Conservation (phyloP, 2,113 vertebrate genomes). For the Melanocharis versteri region DNA sequence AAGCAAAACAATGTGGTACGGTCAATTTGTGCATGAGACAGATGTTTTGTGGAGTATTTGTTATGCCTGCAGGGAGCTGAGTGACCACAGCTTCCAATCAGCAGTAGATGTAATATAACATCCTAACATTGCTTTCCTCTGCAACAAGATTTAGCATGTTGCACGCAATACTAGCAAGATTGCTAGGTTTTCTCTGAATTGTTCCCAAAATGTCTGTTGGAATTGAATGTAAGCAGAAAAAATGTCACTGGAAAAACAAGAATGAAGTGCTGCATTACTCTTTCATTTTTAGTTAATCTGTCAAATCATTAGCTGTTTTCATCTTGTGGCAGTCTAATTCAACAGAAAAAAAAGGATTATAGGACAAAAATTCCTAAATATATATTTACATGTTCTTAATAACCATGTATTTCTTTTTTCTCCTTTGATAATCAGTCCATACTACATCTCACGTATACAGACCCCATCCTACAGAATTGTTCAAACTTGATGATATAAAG, state of each 20-base stretch:
- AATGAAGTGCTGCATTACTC: background rate
- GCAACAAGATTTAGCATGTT: background rate
- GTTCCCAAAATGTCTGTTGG: background rate
- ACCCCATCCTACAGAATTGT: accelerated
- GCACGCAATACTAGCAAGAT: background rate
- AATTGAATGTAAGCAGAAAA: slow-evolving; percentile 1
- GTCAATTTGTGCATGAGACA: background rate
- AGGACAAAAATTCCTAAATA: background rate
- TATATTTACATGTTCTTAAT: background rate
- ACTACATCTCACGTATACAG: background rate
- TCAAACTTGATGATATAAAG: background rate
- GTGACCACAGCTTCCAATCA: slow-evolving; percentile 28
- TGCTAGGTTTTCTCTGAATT: background rate
- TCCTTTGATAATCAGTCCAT: background rate
- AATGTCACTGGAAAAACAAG: background rate
- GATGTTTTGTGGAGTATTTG: slow-evolving; percentile 13
- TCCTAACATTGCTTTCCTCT: background rate
- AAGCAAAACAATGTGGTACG: background rate
- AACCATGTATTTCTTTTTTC: background rate
- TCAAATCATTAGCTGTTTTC: background rate
- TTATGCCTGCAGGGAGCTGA: slow-evolving; percentile 5
- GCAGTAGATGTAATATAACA: background rate
- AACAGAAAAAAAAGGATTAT: background rate
- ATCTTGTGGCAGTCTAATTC: background rate
- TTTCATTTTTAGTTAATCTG: background rate